These are phyloP conservation scores for Syngnathus rostellatus DNA, from an alignment of 2,797 vertebrate species.

Conservation along the genomic window DNA sequence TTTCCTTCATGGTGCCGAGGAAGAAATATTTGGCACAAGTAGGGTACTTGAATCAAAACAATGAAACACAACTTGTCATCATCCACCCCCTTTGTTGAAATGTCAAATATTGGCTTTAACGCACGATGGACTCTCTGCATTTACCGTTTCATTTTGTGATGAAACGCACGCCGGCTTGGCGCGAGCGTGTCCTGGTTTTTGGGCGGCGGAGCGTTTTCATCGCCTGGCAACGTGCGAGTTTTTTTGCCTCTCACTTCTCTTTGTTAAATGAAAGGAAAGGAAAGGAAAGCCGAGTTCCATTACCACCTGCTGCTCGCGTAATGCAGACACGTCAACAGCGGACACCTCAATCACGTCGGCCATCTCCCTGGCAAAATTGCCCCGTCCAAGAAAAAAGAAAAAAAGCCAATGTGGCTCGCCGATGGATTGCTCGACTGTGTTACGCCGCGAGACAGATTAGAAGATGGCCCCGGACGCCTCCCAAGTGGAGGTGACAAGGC, in stretches of 20 bases:
- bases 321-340: conserved; percentile 62
- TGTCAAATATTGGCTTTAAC: neutral
- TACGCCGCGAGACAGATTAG: conserved; percentile 14
- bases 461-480: neutral
- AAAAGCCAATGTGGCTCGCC: conserved; percentile 16
- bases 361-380: conserved; percentile 42
- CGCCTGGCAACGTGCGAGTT: conserved; percentile 14
- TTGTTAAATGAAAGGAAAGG: conserved; percentile 59
- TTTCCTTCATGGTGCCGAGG: neutral
- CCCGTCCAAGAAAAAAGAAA: conserved; percentile 21
- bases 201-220: conserved; percentile 24
- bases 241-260: conserved; percentile 38
- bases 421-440: conserved; percentile 2
- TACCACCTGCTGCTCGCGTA: conserved; percentile 65
- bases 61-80: too few species aligned
- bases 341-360: conserved; percentile 67
- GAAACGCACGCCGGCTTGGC: conserved; percentile 1
- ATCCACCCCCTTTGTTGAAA: too few species aligned
- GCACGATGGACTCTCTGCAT: neutral
- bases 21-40: neutral
- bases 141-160: neutral
- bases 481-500: neutral
- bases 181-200: conserved; percentile 17
- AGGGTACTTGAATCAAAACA: too few species aligned
- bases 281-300: conserved; percentile 67